A percentile compares a stretch with the other conserved stretches of the same genome.
These are phyloP conservation scores for Phoxinus dragarum DNA, from an alignment of 2,797 vertebrate species.

Conservation along the genomic window DNA sequence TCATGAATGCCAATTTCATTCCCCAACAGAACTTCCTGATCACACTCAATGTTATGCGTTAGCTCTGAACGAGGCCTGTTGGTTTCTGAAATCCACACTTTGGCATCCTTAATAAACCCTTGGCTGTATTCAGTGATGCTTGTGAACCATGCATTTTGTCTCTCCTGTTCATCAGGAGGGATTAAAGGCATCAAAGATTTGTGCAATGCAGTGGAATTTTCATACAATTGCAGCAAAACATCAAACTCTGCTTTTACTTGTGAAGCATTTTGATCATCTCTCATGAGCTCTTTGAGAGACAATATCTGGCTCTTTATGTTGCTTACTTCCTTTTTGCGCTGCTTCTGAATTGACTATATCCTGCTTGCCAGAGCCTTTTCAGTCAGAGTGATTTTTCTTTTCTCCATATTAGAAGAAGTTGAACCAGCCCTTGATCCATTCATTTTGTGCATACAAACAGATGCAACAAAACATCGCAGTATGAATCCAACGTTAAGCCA, in stretches of 20 bases:
- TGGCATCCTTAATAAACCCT: conserved; percentile 36
- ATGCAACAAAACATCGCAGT: background rate
- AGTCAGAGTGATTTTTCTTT: conserved; percentile 45
- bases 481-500: background rate
- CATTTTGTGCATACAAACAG: conserved; percentile 15
- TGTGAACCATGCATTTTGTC: conserved; percentile 43
- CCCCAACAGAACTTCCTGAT: background rate
- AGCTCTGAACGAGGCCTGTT: background rate
- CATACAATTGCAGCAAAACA: background rate
- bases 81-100: conserved; percentile 33
- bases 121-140: conserved; percentile 21
- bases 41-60: background rate
- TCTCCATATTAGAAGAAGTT: background rate
- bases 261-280: conserved; percentile 44
- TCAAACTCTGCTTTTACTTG: conserved; percentile 43
- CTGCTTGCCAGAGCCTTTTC: conserved; percentile 33
- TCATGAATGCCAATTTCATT: background rate
- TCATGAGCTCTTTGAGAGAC: conserved; percentile 39
- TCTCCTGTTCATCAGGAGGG: conserved; percentile 35
- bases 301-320: conserved; percentile 38
- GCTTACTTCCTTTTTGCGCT: conserved; percentile 36
- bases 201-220: conserved; percentile 21
- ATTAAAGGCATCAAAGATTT: conserved; percentile 31
- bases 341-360: conserved; percentile 45
- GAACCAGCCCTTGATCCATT: conserved; percentile 14